These are phyloP conservation scores for Yponomeuta sedellus DNA, from an alignment of 2,888 invertebrate genomes.

Conservation along the genomic window DNA sequence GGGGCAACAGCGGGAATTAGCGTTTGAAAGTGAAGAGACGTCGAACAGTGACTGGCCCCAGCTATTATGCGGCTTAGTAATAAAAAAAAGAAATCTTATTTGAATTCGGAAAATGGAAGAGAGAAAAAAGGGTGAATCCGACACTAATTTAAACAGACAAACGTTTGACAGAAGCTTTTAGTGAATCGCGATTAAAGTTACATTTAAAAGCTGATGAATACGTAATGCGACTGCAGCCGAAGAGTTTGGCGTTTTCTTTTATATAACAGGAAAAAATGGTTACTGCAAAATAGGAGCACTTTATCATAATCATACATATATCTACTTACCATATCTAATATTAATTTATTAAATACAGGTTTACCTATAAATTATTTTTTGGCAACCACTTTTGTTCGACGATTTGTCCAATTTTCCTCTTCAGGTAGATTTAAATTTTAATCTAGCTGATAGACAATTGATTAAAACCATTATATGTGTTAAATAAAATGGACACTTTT, in stretches of 20 bases:
- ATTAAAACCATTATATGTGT: too few relatives aligned
- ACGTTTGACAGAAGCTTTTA: conserved; percentile 57
- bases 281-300: too few relatives aligned
- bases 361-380: too few relatives aligned
- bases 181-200: conserved; percentile 41
- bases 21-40: conserved; percentile 50
- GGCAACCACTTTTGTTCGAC: too few relatives aligned
- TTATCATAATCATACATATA: too few relatives aligned
- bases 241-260: conserved; percentile 17
- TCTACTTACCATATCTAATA: too few relatives aligned
- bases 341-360: too few relatives aligned
- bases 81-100: conserved; percentile 69
- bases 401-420: too few relatives aligned
- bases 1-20: conserved; percentile 61
- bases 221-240: conserved; percentile 49
- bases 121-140: conserved; percentile 68
- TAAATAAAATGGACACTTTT: too few relatives aligned
- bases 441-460: too few relatives aligned
- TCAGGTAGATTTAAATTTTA: too few relatives aligned
- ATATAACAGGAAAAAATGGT: too few relatives aligned
- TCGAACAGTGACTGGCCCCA: conserved; percentile 57
- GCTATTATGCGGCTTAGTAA: conserved; percentile 61
- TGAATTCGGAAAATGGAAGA: conserved; percentile 73
- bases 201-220: conserved; percentile 53
- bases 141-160: conserved; percentile 68